A percentile compares a stretch with the other conserved stretches of the same genome.
Evolutionary conservation across 1,140 invertebrate genomes (phyloP).

Genomic region (Apocrypta bakeri): DNA sequence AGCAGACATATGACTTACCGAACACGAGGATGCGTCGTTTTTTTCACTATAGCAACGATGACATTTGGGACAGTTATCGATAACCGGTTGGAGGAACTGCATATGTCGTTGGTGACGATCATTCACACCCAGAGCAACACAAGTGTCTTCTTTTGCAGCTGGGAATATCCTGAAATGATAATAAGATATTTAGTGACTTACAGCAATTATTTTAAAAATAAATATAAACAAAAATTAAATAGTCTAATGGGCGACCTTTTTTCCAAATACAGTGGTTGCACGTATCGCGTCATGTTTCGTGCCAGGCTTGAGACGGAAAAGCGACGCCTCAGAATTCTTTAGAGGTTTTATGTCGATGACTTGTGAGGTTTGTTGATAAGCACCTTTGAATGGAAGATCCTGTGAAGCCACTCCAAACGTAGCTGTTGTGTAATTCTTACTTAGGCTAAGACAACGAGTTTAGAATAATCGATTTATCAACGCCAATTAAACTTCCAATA

Average conservation of each 20-base stretch:
- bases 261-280: constrained; percentile 76
- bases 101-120: constrained; percentile 65
- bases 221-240: background rate
- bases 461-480: no score
- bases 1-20: background rate
- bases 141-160: constrained; percentile 70
- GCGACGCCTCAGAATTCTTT: constrained; percentile 73
- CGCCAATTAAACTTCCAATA: no score
- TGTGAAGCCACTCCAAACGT: constrained; percentile 79
- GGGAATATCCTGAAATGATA: constrained; percentile 62
- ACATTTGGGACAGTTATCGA: constrained; percentile 72
- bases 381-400: constrained; percentile 76
- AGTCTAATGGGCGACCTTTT: constrained; percentile 61
- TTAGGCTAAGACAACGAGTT: constrained; percentile 74
- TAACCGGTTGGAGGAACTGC: constrained; percentile 71
- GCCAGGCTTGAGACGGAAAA: constrained; percentile 77
- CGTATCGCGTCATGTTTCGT: constrained; percentile 77
- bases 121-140: constrained; percentile 74
- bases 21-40: background rate
- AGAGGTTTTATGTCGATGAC: constrained; percentile 76
- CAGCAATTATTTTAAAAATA: background rate
- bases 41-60: constrained; percentile 73
- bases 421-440: constrained; percentile 77
- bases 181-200: no score
- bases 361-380: constrained; percentile 80